Base-by-base conservation (phyloP, 2,113 vertebrate species). In the Osmerus eperlanus region DNA sequence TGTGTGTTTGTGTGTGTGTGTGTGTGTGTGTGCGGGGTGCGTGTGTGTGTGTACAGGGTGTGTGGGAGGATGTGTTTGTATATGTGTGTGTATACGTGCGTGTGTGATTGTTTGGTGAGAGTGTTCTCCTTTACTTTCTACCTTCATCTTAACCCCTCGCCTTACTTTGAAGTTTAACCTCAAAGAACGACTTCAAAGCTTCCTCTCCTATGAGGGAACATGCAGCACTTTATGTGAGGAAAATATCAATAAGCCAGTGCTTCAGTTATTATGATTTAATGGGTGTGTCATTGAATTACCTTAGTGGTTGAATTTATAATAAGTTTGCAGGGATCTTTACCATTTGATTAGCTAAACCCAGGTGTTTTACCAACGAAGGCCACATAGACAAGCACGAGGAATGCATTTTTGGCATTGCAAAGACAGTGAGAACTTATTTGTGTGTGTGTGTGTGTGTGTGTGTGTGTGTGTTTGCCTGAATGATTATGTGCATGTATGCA, bases 161-260 rank as follows among this genome's bases (percentile, higher is more conserved):
- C 36, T 55, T 66, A 81, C 89, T 78, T 90, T 90, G 85, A 90
- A 85, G 85, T 81, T 67, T 32, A 70, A 74, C 84, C 87, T 89
- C 84, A 88, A 89, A 89, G 84, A 80, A 51, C 55, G 19, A 81
- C 89, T 89, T 91, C 87, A 91, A 90, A 90, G 89, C 71, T 65
- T 76, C 74, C 54, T 76, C 74, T 79, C 71, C 63, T 67, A 73
- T 75, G 71, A 25, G 68, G 75, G 74, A 77, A 72, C 81, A 78
- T 82, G 81, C 80, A 78, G 72, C 78, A 82, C 76, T 72, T 78
- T 69, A 55, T 91, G 87, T 87, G 89, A 87, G 85, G 73, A 73
- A 88, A 89, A 89, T 90, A 87, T 83, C 84, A 89, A 90, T 86
- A 82, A 61, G 70, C 47, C 55, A 71, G 63, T 59, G 79, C 76